Conservation (phyloP, 2,888 invertebrate genomes). For the Selenia dentaria region DNA sequence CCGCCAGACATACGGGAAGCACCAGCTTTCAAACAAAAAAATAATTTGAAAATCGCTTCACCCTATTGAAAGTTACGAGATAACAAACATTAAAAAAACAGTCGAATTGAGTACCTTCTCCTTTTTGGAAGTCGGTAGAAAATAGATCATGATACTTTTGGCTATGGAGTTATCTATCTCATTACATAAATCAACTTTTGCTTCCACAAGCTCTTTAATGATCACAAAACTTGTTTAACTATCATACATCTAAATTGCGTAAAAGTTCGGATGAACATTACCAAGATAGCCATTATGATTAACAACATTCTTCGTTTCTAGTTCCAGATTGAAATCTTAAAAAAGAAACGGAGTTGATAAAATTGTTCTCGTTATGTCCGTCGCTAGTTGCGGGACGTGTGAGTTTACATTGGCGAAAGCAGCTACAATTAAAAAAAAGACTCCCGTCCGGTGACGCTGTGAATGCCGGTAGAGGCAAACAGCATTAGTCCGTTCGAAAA, state of each 20-base stretch:
- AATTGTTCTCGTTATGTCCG: constrained; percentile 1
- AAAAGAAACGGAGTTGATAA: constrained; percentile 12
- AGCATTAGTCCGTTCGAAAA: too few species aligned
- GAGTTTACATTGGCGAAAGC: constrained; percentile 1
- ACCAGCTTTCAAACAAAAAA: too few species aligned
- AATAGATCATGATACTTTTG: too few species aligned
- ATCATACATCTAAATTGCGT: constrained; percentile 18
- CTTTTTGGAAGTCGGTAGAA: too few species aligned
- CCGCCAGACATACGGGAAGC: too few species aligned
- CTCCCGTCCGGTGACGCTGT: too few species aligned
- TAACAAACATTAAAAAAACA: too few species aligned
- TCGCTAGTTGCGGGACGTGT: constrained; percentile 3
- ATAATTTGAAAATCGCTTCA: too few species aligned
- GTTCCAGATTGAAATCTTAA: constrained; percentile 25
- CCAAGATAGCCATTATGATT: constrained; percentile 27
- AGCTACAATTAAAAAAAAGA: too few species aligned
- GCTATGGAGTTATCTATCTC: neutral
- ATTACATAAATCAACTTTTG: constrained; percentile 6
- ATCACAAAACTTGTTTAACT: constrained; percentile 8
- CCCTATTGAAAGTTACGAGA: too few species aligned
- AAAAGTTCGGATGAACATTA: constrained; percentile 21
- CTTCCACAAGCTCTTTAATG: constrained; percentile 2
- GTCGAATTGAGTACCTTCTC: too few species aligned
- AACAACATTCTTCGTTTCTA: constrained; percentile 17
- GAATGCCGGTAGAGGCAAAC: too few species aligned